These are phyloP conservation scores for Xylocampa areola DNA, from an alignment of 2,888 invertebrate genomes.

Conservation along the genomic window DNA sequence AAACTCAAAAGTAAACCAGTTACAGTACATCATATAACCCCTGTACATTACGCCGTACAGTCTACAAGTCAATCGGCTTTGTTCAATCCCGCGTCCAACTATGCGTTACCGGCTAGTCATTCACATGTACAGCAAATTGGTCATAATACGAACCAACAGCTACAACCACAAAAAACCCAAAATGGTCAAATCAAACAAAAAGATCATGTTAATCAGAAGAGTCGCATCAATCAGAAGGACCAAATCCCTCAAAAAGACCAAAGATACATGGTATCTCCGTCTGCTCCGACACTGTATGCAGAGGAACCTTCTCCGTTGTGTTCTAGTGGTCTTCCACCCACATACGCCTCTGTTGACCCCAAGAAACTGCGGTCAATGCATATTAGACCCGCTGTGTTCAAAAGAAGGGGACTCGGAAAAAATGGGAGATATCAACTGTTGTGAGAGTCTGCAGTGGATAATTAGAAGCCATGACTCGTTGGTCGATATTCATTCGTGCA, in stretches of 20 bases:
- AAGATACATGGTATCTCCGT: conserved; percentile 46
- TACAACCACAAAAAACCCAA: conserved; percentile 11
- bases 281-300: conserved; percentile 40
- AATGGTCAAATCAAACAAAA: neutral
- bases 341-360: conserved; percentile 72
- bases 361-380: conserved; percentile 64
- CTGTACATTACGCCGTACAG: conserved; percentile 35
- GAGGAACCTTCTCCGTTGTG: conserved; percentile 36
- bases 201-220: neutral
- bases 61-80: conserved; percentile 41
- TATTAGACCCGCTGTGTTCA: conserved; percentile 65
- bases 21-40: conserved; percentile 31
- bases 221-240: neutral
- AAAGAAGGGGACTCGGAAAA: conserved; percentile 37
- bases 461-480: neutral
- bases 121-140: neutral
- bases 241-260: no score
- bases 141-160: neutral
- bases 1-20: conserved; percentile 46
- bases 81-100: conserved; percentile 38
- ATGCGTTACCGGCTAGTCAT: conserved; percentile 43
- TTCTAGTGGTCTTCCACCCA: conserved; percentile 51
- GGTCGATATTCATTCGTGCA: no score
- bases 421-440: conserved; percentile 43
- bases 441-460: conserved; percentile 12